phyloP scores from a whole-genome alignment of 2,888 invertebrate species.

The Belgica antarctica region DNA sequence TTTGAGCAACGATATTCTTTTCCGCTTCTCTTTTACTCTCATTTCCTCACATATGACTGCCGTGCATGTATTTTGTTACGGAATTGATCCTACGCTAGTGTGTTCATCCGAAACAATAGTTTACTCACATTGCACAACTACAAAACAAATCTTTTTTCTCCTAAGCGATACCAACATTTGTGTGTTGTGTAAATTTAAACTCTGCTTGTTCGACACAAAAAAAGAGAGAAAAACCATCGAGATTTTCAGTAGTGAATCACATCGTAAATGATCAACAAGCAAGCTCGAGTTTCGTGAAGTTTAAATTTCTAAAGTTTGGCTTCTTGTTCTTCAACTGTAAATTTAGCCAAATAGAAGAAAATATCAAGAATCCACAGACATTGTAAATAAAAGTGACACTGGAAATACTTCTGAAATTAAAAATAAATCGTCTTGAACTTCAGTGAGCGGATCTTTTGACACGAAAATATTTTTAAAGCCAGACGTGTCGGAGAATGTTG shows the following conservation, averaged over 20 bases:
- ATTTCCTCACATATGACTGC: background rate
- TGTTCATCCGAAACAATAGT: background rate
- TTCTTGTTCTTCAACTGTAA: too few relatives aligned
- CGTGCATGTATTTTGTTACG: background rate
- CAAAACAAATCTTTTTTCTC: constrained; percentile 19
- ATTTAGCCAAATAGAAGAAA: background rate
- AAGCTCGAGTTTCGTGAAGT: constrained; percentile 6
- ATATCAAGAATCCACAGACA: too few relatives aligned
- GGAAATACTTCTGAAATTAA: too few relatives aligned
- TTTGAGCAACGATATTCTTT: background rate
- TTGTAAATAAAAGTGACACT: too few relatives aligned
- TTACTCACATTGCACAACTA: constrained; percentile 35
- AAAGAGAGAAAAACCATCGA: background rate
- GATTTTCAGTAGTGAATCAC: constrained; percentile 42
- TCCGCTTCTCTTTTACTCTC: background rate
- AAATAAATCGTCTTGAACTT: too few relatives aligned
- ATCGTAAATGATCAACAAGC: constrained; percentile 36
- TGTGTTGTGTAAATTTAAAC: too few relatives aligned
- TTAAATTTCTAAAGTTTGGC: background rate
- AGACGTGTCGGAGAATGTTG: too few relatives aligned
- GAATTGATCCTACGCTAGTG: background rate
- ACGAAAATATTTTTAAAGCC: too few relatives aligned
- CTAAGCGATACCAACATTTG: too few relatives aligned
- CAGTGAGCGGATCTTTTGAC: too few relatives aligned
- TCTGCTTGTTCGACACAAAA: background rate